Conservation (phyloP, 2,888 invertebrate species). For the Agrenia bidenticulata region DNA sequence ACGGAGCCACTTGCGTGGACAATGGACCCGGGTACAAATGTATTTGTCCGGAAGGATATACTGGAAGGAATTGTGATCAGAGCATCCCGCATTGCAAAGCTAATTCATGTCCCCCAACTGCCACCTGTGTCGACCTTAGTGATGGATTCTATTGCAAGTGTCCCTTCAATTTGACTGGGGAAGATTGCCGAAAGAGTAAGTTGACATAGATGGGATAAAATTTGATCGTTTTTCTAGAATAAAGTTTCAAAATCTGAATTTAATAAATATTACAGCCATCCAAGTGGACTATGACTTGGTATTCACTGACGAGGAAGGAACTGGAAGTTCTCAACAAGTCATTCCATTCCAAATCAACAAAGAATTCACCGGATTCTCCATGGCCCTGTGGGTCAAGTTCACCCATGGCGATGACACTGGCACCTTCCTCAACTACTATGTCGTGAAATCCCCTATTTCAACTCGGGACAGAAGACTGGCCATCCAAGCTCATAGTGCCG, state of each 20-base stretch:
- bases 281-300: conserved; percentile 97
- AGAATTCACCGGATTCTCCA: conserved; percentile 53
- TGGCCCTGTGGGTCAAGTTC: conserved; percentile 96
- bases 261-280: conserved; percentile 69
- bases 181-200: conserved; percentile 92
- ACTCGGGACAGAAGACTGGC: conserved; percentile 67
- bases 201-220: conserved; percentile 29
- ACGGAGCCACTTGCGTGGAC: conserved; percentile 88
- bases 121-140: conserved; percentile 86
- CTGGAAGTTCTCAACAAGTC: conserved; percentile 88
- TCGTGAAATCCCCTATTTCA: conserved; percentile 65
- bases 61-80: conserved; percentile 83
- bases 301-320: conserved; percentile 81
- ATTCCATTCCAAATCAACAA: conserved; percentile 77
- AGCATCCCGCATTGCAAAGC: conserved; percentile 90
- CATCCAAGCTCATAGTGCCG: conserved; percentile 87
- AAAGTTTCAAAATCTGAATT: neutral
- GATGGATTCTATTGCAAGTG: conserved; percentile 93
- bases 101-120: conserved; percentile 90
- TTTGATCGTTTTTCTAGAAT: neutral
- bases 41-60: conserved; percentile 65
- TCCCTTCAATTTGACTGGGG: conserved; percentile 94
- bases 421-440: conserved; percentile 89
- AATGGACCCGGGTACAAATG: conserved; percentile 83
- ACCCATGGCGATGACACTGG: conserved; percentile 88